phyloP scores from a whole-genome alignment of 1,140 invertebrate genomes.

The Dufourea novaeangliae region DNA sequence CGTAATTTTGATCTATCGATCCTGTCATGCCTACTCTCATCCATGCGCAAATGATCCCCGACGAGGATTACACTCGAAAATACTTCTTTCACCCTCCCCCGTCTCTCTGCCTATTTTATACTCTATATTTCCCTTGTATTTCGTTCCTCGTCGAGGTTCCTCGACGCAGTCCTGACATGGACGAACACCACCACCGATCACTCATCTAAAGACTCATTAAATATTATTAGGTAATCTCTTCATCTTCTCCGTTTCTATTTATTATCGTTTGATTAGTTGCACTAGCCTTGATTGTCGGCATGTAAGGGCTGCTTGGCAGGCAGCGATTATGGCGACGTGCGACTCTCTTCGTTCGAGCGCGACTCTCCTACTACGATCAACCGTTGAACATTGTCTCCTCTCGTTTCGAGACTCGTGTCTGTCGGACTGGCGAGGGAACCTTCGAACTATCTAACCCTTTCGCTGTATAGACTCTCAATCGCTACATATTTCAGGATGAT shows the following conservation, averaged over 20 bases:
- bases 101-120: too few species aligned
- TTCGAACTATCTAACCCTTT: background rate
- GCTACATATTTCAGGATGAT: too few species aligned
- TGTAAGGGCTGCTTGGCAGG: conserved; percentile 77
- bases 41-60: background rate
- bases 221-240: conserved; percentile 68
- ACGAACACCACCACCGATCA: conserved; percentile 50
- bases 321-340: conserved; percentile 73
- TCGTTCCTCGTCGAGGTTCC: conserved; percentile 4
- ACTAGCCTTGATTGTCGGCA: conserved; percentile 82
- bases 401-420: background rate
- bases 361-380: conserved; percentile 38
- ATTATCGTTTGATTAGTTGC: conserved; percentile 81
- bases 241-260: conserved; percentile 69
- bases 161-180: conserved; percentile 22
- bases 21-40: conserved; percentile 40
- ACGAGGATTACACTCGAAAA: conserved; percentile 6
- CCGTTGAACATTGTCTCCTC: conserved; percentile 3
- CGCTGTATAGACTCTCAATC: conserved; percentile 10
- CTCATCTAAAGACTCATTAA: conserved; percentile 61
- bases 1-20: conserved; percentile 54
- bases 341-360: conserved; percentile 58
- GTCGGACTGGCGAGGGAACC: conserved; percentile 9
- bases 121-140: background rate
- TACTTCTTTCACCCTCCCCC: background rate